A percentile compares a stretch with the other conserved stretches of the same genome.
phyloP scores from a whole-genome alignment of 2,888 invertebrate genomes.

The Pseudanteris insignis region DNA sequence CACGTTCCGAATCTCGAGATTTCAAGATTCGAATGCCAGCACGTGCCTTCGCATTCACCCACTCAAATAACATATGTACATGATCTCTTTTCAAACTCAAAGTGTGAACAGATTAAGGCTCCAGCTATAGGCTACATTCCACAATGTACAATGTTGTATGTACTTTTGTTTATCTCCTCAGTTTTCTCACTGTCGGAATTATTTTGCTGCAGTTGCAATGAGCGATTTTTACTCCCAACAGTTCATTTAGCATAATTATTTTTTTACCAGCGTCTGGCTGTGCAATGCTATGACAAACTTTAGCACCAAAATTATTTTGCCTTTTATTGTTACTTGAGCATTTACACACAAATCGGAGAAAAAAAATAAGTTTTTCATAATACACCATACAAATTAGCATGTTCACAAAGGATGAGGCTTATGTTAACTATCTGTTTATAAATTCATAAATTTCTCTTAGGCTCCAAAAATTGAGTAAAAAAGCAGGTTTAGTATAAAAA shows the following conservation, averaged over 20 bases:
- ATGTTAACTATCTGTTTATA: no score
- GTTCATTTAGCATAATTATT: no score
- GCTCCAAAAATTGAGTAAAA: slow-evolving; percentile 38
- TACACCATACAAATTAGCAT: no score
- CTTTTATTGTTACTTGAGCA: neutral
- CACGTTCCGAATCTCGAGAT: slow-evolving; percentile 56
- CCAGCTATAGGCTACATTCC: slow-evolving; percentile 66
- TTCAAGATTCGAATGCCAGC: slow-evolving; percentile 56
- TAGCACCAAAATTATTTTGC: slow-evolving; percentile 63
- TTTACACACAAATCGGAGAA: no score
- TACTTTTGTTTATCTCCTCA: slow-evolving; percentile 52
- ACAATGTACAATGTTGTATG: slow-evolving; percentile 66
- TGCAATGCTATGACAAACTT: slow-evolving; percentile 64
- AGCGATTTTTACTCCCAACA: slow-evolving; percentile 10
- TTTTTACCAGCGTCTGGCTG: slow-evolving; percentile 65
- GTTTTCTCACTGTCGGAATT: no score
- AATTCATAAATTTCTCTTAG: no score
- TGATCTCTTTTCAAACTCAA: slow-evolving; percentile 61
- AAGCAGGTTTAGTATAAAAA: slow-evolving; percentile 39
- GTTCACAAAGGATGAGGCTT: no score
- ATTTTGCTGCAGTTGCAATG: slow-evolving; percentile 16
- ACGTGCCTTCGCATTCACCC: slow-evolving; percentile 59
- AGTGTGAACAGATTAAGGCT: slow-evolving; percentile 66
- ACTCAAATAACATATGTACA: slow-evolving; percentile 66
- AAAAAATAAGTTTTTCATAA: no score